phyloP scores from a whole-genome alignment of 2,888 invertebrate species.

The Pseudanteris insignis region DNA sequence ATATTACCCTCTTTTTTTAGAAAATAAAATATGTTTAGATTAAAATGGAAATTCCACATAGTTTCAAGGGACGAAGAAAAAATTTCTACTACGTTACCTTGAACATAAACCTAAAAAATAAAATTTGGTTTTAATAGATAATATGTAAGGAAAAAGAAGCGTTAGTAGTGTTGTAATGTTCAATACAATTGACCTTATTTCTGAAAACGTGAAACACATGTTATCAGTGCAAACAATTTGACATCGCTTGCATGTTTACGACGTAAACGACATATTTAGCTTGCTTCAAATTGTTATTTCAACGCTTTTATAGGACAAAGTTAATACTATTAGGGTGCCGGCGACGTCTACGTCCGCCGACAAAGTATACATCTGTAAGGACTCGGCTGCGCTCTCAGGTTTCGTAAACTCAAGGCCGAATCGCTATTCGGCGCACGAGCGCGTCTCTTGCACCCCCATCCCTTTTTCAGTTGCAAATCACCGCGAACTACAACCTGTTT shows the following conservation, averaged over 20 bases:
- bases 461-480: constrained; percentile 49
- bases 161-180: too few relatives aligned
- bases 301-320: constrained; percentile 31
- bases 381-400: constrained; percentile 23
- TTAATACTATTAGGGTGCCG: constrained; percentile 28
- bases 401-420: constrained; percentile 35
- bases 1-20: too few relatives aligned
- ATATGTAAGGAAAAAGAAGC: too few relatives aligned
- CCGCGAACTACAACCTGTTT: constrained; percentile 33
- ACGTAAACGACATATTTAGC: constrained; percentile 25
- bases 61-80: too few relatives aligned
- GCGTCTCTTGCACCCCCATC: constrained; percentile 22
- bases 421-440: constrained; percentile 40
- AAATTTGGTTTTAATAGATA: too few relatives aligned
- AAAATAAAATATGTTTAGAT: too few relatives aligned
- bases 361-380: constrained; percentile 29
- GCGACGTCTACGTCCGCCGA: constrained; percentile 16
- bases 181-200: too few relatives aligned
- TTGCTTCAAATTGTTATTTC: constrained; percentile 32
- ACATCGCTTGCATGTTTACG: constrained; percentile 26
- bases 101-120: too few relatives aligned
- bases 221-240: constrained; percentile 20
- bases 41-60: too few relatives aligned
- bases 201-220: neutral
- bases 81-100: too few relatives aligned